phyloP scores from a whole-genome alignment of 2,888 invertebrate species.

The Allygus modestus region DNA sequence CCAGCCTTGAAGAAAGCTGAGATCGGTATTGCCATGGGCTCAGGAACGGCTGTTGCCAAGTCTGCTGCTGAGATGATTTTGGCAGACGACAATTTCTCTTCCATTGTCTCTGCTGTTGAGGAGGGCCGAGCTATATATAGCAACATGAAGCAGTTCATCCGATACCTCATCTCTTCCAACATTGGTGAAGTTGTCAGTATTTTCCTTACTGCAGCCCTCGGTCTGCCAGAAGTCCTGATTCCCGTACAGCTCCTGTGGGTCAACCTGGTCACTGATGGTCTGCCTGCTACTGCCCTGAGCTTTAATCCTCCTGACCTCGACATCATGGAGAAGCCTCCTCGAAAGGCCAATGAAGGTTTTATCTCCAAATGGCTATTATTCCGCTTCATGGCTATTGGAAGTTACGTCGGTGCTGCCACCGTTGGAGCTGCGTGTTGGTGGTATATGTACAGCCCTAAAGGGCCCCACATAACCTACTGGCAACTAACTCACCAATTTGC shows the following conservation, averaged over 20 bases:
- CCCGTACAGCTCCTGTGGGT: slow-evolving; percentile 99
- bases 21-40: slow-evolving; percentile 99
- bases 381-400: slow-evolving; percentile 95
- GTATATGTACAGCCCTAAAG: slow-evolving; percentile 97
- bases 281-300: slow-evolving; percentile 99
- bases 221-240: slow-evolving; percentile 99
- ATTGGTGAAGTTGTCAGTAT: slow-evolving; percentile 96
- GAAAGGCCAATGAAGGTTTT: slow-evolving; percentile 97
- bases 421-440: slow-evolving; percentile 99
- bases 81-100: slow-evolving; percentile 99
- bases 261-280: slow-evolving; percentile 99
- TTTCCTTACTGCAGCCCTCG: slow-evolving; percentile 99
- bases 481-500: slow-evolving; percentile 99
- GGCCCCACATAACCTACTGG: slow-evolving; percentile 97
- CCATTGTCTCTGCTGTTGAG: slow-evolving; percentile 99
- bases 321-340: slow-evolving; percentile 99
- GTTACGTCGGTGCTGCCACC: slow-evolving; percentile 98
- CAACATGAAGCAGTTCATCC: slow-evolving; percentile 99
- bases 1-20: slow-evolving; percentile 99
- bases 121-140: slow-evolving; percentile 99
- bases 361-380: slow-evolving; percentile 99
- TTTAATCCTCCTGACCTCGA: slow-evolving; percentile 99
- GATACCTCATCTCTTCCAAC: slow-evolving; percentile 99
- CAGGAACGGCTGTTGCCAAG: slow-evolving; percentile 99
- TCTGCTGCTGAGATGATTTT: slow-evolving; percentile 99